Conservation (phyloP, 2,797 vertebrate genomes). For the Gymnoscopelus microlampas region DNA sequence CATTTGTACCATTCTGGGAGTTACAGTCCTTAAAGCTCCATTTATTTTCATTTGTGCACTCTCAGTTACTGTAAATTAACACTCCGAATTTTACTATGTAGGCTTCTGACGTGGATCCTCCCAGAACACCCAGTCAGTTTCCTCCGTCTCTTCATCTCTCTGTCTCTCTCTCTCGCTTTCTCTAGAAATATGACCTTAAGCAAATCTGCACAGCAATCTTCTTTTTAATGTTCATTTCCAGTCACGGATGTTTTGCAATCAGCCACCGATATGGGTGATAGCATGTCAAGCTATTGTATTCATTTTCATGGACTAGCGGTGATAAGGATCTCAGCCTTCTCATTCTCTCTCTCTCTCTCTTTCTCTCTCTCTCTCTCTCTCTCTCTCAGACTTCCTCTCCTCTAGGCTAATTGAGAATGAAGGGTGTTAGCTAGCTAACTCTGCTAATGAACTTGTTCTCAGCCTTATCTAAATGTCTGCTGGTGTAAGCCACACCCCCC, state of each 20-base stretch:
- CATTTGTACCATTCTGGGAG: too few relatives aligned
- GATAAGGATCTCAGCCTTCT: constrained; percentile 77
- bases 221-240: constrained; percentile 78
- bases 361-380: constrained; percentile 59
- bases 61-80: too few relatives aligned
- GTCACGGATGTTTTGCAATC: constrained; percentile 82
- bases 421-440: constrained; percentile 77
- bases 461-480: constrained; percentile 77
- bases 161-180: constrained; percentile 48
- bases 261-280: constrained; percentile 77
- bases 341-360: constrained; percentile 40
- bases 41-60: not conserved
- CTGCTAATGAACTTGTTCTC: constrained; percentile 83
- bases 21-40: too few relatives aligned
- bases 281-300: constrained; percentile 77
- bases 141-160: constrained; percentile 24
- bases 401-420: constrained; percentile 80
- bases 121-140: constrained; percentile 76
- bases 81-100: not conserved
- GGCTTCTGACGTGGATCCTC: constrained; percentile 71
- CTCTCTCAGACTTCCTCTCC: constrained; percentile 62
- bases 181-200: constrained; percentile 78
- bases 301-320: constrained; percentile 73
- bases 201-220: constrained; percentile 77
- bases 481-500: constrained; percentile 74